Percentiles rank a stretch among this genome's conserved stretches.
Evolutionary conservation across 1,140 invertebrate species (phyloP).

Genomic region (Reticulitermes speratus): DNA sequence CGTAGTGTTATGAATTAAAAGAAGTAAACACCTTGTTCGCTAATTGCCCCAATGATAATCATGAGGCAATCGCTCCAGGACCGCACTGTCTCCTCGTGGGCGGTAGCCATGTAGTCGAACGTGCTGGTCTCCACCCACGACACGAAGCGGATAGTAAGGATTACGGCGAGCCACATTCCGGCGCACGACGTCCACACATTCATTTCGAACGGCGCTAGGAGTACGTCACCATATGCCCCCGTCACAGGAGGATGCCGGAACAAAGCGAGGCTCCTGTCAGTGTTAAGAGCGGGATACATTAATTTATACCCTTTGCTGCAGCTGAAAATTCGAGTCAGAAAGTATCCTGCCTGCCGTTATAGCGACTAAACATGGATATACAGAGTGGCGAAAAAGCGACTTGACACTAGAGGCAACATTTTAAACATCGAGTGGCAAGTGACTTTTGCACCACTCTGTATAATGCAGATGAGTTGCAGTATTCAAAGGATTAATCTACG

Average conservation of each 20-base stretch:
- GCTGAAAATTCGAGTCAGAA: too few species aligned
- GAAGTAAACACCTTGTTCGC: conserved; percentile 6
- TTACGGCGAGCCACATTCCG: conserved; percentile 13
- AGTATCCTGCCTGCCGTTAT: too few species aligned
- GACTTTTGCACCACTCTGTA: too few species aligned
- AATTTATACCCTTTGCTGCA: too few species aligned
- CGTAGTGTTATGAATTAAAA: too few species aligned
- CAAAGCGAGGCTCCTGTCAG: background rate
- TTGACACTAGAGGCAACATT: too few species aligned
- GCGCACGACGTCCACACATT: background rate
- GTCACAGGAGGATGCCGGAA: conserved; percentile 23
- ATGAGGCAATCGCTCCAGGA: conserved; percentile 24
- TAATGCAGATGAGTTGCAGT: too few species aligned
- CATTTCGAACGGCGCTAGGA: conserved; percentile 4
- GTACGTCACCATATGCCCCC: background rate
- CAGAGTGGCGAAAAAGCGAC: too few species aligned
- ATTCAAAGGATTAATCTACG: too few species aligned
- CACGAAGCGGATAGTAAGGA: background rate
- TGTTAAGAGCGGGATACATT: background rate
- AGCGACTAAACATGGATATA: too few species aligned
- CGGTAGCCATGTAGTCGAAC: background rate
- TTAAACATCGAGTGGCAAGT: too few species aligned
- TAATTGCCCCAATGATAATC: background rate
- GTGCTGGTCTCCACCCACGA: conserved; percentile 10
- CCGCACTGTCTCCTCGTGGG: background rate